These are phyloP conservation scores for Dasyornis broadbenti DNA, from an alignment of 2,113 vertebrate species.

Conservation along the genomic window DNA sequence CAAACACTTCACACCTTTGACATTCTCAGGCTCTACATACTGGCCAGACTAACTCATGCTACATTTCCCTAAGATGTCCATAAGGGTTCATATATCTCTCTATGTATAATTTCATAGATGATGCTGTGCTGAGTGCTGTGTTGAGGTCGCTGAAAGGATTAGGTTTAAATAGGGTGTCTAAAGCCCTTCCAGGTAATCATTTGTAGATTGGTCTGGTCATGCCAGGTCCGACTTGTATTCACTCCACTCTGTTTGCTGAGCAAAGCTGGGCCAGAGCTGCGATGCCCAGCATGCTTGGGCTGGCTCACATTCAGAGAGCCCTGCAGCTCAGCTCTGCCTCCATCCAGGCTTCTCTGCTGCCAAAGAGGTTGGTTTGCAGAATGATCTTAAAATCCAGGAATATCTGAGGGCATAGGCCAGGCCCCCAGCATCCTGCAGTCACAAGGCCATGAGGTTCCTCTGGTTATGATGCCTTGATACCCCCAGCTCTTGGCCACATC, in stretches of 20 bases:
- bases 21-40: background rate
- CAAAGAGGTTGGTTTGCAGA: background rate
- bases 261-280: background rate
- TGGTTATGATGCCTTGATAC: background rate
- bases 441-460: background rate
- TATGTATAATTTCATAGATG: background rate
- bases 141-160: background rate
- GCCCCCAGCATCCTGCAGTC: background rate
- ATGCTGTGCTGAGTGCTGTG: background rate
- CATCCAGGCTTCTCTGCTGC: background rate
- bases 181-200: background rate
- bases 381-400: background rate
- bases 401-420: background rate
- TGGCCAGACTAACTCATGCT: background rate
- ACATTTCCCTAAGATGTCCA: background rate
- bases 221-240: background rate
- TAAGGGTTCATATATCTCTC: background rate
- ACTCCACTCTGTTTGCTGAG: background rate
- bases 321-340: background rate
- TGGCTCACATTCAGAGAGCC: background rate
- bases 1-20: conserved; percentile 12
- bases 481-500: background rate
- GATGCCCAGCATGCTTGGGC: background rate
- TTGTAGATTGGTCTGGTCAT: background rate
- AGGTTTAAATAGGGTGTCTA: background rate